phyloP scores from a whole-genome alignment of 2,113 vertebrate genomes.

The Amphiprion percula region DNA sequence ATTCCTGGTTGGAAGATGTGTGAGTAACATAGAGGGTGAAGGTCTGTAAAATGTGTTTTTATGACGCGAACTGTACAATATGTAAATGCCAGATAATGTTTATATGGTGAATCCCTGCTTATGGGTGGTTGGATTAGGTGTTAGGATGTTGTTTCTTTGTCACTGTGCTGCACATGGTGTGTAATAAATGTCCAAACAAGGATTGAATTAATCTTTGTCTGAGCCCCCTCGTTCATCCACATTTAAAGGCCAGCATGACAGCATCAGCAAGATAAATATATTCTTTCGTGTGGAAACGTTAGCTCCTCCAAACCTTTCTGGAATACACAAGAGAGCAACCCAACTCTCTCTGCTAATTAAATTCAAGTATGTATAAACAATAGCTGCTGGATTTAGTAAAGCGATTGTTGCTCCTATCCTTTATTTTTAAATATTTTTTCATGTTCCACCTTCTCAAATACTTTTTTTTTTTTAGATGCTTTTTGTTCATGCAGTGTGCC shows the following conservation, averaged over 20 bases:
- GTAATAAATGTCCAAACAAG: slow-evolving; percentile 20
- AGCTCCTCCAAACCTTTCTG: not conserved
- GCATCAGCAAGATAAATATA: slow-evolving; percentile 5
- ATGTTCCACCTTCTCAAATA: slow-evolving; percentile 21
- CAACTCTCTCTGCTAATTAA: slow-evolving; percentile 15
- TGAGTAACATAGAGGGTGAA: not conserved
- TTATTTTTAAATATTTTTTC: slow-evolving; percentile 33
- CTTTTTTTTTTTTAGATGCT: slow-evolving; percentile 21
- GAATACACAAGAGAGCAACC: slow-evolving; percentile 11
- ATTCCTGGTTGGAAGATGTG: not conserved
- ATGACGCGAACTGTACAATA: not conserved
- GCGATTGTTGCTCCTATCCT: not conserved
- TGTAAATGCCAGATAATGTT: not conserved
- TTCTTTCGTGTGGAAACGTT: slow-evolving; percentile 16
- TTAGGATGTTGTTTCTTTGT: not conserved
- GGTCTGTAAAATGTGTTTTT: not conserved
- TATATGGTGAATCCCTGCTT: not conserved
- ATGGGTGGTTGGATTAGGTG: not conserved
- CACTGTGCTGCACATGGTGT: slow-evolving; percentile 6
- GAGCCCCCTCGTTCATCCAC: slow-evolving; percentile 11
- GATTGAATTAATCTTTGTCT: slow-evolving; percentile 26
- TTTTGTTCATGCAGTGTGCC: slow-evolving; percentile 58
- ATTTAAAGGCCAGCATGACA: slow-evolving; percentile 27
- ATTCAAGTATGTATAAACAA: not conserved
- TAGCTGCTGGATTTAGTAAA: slow-evolving; percentile 4